Evolutionary conservation across 2,888 invertebrate genomes (phyloP).

Genomic region (Cerastoderma edule): DNA sequence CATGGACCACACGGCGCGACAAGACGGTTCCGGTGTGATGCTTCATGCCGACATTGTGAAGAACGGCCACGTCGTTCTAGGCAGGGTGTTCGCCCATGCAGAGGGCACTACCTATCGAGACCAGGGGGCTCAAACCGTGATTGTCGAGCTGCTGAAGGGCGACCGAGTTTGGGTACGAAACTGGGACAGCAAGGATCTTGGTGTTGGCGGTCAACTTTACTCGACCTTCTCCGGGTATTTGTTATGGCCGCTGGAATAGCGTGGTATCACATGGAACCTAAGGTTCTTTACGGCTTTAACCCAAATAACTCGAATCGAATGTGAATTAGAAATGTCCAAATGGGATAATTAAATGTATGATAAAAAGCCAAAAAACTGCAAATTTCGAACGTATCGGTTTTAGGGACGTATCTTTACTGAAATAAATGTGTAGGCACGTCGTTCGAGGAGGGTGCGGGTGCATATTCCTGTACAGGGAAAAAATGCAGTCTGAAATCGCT

Average conservation of each 20-base stretch:
- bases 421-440: too few species aligned
- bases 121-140: conserved; percentile 47
- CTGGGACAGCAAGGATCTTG: conserved; percentile 33
- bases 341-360: too few species aligned
- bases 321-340: too few species aligned
- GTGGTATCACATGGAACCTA: too few species aligned
- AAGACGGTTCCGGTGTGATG: conserved; percentile 21
- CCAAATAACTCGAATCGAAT: too few species aligned
- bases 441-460: too few species aligned
- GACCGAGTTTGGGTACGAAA: conserved; percentile 32
- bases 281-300: too few species aligned
- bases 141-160: conserved; percentile 27
- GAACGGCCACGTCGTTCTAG: conserved; percentile 24
- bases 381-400: too few species aligned
- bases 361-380: too few species aligned
- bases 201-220: conserved; percentile 40
- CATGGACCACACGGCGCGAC: conserved; percentile 26
- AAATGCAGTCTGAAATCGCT: too few species aligned
- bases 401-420: too few species aligned
- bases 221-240: conserved; percentile 50
- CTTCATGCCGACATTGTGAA: conserved; percentile 42
- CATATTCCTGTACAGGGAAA: too few species aligned
- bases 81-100: conserved; percentile 43
- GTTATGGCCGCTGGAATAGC: conserved; percentile 28
- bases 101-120: conserved; percentile 27